Evolutionary conservation across 2,888 invertebrate species (phyloP).

Genomic region (Cryptophagus acutangulus): DNA sequence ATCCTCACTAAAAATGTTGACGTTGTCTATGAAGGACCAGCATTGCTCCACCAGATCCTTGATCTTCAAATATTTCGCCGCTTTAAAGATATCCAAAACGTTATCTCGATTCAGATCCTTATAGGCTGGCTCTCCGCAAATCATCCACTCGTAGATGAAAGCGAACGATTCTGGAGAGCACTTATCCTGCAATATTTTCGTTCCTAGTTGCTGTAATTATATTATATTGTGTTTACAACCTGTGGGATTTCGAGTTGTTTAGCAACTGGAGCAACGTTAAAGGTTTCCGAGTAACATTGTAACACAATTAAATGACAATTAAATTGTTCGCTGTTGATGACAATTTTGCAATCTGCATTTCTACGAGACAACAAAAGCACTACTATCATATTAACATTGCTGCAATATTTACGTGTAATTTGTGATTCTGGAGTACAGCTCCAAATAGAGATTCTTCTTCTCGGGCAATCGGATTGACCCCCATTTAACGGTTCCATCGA

Average conservation of each 20-base stretch:
- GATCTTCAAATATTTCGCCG: conserved; percentile 65
- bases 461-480: conserved; percentile 58
- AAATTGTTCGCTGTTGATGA: conserved; percentile 62
- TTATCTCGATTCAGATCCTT: conserved; percentile 64
- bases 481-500: conserved; percentile 57
- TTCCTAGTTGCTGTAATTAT: conserved; percentile 5
- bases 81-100: conserved; percentile 66
- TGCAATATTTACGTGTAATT: conserved; percentile 56
- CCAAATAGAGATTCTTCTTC: conserved; percentile 63
- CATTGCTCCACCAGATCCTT: conserved; percentile 74
- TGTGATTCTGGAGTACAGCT: conserved; percentile 60
- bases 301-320: conserved; percentile 65
- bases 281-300: conserved; percentile 64
- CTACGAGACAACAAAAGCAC: no score
- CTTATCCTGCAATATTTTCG: conserved; percentile 35
- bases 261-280: conserved; percentile 51
- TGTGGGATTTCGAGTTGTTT: conserved; percentile 46
- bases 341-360: conserved; percentile 63
- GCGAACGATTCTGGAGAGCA: conserved; percentile 58
- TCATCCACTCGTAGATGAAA: conserved; percentile 79
- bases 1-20: conserved; percentile 66
- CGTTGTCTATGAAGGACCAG: conserved; percentile 69
- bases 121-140: conserved; percentile 60
- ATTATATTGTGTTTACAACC: conserved; percentile 31
- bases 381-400: no score